These are phyloP conservation scores for Adelphocoris suturalis DNA, from an alignment of 2,888 invertebrate genomes.

Conservation along the genomic window DNA sequence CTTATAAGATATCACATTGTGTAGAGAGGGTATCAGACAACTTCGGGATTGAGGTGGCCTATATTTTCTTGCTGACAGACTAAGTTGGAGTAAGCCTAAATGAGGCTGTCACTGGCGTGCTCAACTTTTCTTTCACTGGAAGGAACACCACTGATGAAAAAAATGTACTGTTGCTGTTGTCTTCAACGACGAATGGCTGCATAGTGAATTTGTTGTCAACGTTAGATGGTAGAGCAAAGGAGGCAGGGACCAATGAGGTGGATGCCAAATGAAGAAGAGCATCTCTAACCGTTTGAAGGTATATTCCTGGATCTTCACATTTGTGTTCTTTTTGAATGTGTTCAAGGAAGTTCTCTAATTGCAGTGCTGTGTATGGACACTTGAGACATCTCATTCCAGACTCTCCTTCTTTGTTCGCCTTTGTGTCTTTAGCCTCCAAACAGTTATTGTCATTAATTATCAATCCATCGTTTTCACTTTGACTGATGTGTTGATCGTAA, in stretches of 20 bases:
- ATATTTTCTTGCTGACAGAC: conserved; percentile 49
- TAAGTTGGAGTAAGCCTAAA: conserved; percentile 96
- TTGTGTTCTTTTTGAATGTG: conserved; percentile 77
- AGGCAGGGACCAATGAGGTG: conserved; percentile 82
- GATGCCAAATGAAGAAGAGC: conserved; percentile 81
- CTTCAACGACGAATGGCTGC: conserved; percentile 94
- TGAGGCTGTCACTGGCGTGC: conserved; percentile 92
- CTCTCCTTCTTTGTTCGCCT: conserved; percentile 62
- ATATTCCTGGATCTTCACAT: conserved; percentile 77
- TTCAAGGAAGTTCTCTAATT: conserved; percentile 78
- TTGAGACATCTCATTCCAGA: conserved; percentile 76
- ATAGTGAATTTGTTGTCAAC: conserved; percentile 82
- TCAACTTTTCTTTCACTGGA: conserved; percentile 93
- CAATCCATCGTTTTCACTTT: conserved; percentile 62
- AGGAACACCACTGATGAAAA: conserved; percentile 95
- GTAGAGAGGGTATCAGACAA: conserved; percentile 70
- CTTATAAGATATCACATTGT: conserved; percentile 70
- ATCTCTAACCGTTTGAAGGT: conserved; percentile 77
- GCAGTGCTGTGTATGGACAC: conserved; percentile 77
- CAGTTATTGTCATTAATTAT: conserved; percentile 73
- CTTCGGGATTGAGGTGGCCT: conserved; percentile 49
- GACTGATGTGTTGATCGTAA: conserved; percentile 56
- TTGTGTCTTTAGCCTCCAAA: conserved; percentile 58
- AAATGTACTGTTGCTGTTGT: conserved; percentile 83
- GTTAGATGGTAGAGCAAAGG: conserved; percentile 83